Evolutionary conservation across 1,140 invertebrate genomes (phyloP).

Genomic region (Trypoxylus dichotomus): DNA sequence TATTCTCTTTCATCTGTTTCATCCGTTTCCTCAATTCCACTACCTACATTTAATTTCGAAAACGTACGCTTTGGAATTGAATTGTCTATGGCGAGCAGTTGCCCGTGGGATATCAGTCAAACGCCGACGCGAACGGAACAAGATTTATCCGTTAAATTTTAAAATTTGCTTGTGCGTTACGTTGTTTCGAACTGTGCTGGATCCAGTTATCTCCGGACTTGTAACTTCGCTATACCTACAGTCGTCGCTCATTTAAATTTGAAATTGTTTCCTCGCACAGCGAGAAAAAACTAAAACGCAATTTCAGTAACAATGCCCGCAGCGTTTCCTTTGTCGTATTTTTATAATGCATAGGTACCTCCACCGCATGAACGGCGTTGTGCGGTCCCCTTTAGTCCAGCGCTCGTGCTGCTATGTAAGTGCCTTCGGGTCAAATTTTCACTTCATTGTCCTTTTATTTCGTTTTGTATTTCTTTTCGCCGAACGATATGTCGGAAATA

Average conservation of each 20-base stretch:
- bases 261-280: background rate
- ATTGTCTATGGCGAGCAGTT: no score
- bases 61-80: no score
- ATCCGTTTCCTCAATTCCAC: no score
- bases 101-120: no score
- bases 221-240: no score
- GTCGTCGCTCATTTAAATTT: background rate
- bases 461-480: background rate
- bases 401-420: background rate
- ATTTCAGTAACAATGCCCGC: background rate
- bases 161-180: no score
- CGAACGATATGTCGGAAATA: background rate
- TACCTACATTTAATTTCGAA: no score
- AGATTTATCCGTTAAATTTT: no score
- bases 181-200: no score
- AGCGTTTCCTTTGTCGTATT: background rate
- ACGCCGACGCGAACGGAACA: no score
- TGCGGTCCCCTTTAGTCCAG: background rate
- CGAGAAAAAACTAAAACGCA: background rate
- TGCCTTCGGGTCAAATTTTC: background rate
- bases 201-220: no score
- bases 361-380: background rate
- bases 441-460: background rate
- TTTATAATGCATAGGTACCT: background rate
- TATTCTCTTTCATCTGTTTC: no score